Evolutionary conservation across 2,797 vertebrate species (phyloP), one percentile per base, ranked within the genome.

Genomic region (Benthosema pterotum): DNA sequence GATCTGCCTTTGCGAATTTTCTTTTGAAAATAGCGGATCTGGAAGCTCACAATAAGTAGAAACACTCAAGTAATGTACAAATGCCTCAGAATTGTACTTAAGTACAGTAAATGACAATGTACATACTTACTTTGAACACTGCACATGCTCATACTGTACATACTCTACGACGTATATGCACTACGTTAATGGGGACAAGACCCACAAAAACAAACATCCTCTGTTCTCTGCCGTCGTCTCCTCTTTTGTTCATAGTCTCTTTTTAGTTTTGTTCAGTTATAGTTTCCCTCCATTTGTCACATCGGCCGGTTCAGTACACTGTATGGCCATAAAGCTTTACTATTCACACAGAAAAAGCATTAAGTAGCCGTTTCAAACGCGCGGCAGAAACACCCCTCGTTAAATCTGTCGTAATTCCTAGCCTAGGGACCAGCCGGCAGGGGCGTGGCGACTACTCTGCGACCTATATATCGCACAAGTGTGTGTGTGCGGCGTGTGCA

Each of bases 391-490:
- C 75, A 77, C 46, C 52, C 32, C 59, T 74, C 51, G 57, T 75
- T 74, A 77, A 81, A 75, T 68, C 47, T 25, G 59, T 65, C 63
- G 18, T 59, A 48, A 60, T 73, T 77, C 51, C 42, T 42, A 22
- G 60, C 28, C 62, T 43, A 18, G 66, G 19, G 50, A 65, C 13
- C n/a, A n/a, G n/a, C 43, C 32, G 60, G 43, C 42, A 49, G 11
- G 19, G 42, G 16, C 57, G 52, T 38, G 5, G 18, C 38, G 17
- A 19, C 53, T 14, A 42, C 19, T 25, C 22, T 5, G 52, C 42
- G 22, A 32, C 4, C n/a, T 46, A 46, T 14, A 13, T 46, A 13
- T 46, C 32, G 5, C 5, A 38, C 5, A 38, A 7, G 32, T 38
- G 32, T 32, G 28, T 38, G 32, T 32, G 28, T 38, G 32, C 32